Base-by-base conservation (phyloP, 2,113 vertebrate species). In the Rana temporaria region DNA sequence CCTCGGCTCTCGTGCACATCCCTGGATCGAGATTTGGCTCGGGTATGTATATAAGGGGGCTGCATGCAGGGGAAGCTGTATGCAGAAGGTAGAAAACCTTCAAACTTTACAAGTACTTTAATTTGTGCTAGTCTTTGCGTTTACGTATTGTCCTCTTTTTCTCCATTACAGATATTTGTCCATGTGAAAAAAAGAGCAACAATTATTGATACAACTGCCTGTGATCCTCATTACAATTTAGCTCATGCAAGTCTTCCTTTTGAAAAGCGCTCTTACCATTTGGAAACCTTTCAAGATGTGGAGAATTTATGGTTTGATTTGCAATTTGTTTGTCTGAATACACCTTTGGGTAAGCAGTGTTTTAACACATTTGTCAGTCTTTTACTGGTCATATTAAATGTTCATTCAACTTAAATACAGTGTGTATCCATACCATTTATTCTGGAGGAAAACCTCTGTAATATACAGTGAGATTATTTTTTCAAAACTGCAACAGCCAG, bases 241-340 rank as follows among this genome's bases (percentile, higher is more conserved):
- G 96, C 95, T 4, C 89, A 90, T 15, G 96, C 95, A 85, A 94
- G 87, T 6, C 90, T 91, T 0, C 95, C 96, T 0, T 99, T 99
- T 3, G 96, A 98, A 68, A 90, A 88, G 30, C 95, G 96, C 0
- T 84, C 69, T 0, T 99, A 99, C 0, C 84, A 88, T 0, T 92
- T 99, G 59, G 91, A 86, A 80, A 93, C 91, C 0, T 83, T 91
- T 19, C 93, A 96, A 42, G 95, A 98, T 0, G 92, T 98, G 63
- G 96, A 99, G 67, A 96, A 91, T 91, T 99, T 94, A 89, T 99
- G 98, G 98, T 98, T 99, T 22, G 96, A 99, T 53, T 86, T 99
- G 87, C 95, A 98, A 90, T 99, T 95, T 32, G 95, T 99, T 88
- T 99, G 97, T 90, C 96, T 99, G 57, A 99, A 98, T 11, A 98